phyloP scores from a whole-genome alignment of 23 tunicate species.

The Oikopleura dioica region DNA sequence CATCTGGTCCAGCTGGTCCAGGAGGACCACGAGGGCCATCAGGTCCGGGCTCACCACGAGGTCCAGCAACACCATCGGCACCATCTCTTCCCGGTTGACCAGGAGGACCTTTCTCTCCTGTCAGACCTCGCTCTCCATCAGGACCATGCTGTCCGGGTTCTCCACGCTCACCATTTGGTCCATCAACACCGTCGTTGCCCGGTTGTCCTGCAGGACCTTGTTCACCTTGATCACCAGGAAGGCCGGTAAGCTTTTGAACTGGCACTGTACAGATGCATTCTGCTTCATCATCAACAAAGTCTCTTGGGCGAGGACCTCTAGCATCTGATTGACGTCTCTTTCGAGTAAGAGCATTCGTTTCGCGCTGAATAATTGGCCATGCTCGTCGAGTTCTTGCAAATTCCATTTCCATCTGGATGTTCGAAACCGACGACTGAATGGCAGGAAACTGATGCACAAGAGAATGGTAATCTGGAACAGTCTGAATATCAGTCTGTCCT shows the following conservation, averaged over 20 bases:
- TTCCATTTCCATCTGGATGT: neutral
- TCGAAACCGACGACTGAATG: neutral
- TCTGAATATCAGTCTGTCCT: no score
- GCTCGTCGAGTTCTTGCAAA: slow-evolving; percentile 7
- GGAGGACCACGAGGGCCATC: slow-evolving; percentile 53
- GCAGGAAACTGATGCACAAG: neutral
- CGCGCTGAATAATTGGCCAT: neutral
- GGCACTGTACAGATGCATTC: neutral
- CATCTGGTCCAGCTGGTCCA: slow-evolving; percentile 76
- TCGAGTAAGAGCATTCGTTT: neutral
- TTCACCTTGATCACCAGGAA: neutral
- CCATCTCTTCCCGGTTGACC: slow-evolving; percentile 16
- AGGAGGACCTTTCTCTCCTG: slow-evolving; percentile 19
- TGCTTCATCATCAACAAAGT: neutral
- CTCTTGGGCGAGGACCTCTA: neutral
- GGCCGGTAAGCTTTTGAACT: neutral
- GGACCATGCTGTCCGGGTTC: neutral
- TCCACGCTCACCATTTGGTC: neutral
- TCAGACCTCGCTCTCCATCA: neutral
- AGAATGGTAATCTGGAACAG: no score
- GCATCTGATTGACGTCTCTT: neutral
- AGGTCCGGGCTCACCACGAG: neutral
- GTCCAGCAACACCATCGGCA: neutral
- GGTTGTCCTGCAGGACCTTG: neutral
- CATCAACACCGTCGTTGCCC: neutral